Evolutionary conservation across 2,113 vertebrate species (phyloP), one percentile per base, ranked within the genome.

Genomic region (Plecturocebus donacophilus): DNA sequence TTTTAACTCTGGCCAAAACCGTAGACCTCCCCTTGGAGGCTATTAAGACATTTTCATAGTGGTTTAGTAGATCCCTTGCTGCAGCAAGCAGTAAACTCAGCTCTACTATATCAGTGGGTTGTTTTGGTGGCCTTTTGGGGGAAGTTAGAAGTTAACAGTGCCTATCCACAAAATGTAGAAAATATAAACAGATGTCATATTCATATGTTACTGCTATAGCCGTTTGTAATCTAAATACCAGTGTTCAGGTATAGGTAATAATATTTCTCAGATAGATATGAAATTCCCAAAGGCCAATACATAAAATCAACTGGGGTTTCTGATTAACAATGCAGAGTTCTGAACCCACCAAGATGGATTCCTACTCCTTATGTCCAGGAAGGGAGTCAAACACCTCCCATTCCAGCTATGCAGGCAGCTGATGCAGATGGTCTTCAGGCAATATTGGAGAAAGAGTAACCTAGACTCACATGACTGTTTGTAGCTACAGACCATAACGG

Each of bases 381-480:
- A 71, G 49, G 2, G 20, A 96, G 52, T 92, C 87, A 96, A 91
- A 80, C 64, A 61, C 94, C 92, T 85, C 64, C 42, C 66, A 3
- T 49, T 91, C 42, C 16, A 75, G 40, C 47, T n/a, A 30, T 49
- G 49, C 71, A 95, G 91, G 87, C 91, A 77, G 76, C 81, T 87
- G 54, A 56, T 47, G 25, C 91, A 68, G 64, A 81, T 86, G 87
- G 82, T 61, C 23, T n/a, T 75, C 61, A 89, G 27, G 80, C 4
- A 14, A 49, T 85, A 94, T 92, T 92, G 27, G 73, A 92, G 79
- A 95, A 95, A 95, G 49, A 76, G 47, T 54, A 40, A 89, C 68
- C 87, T 76, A 92, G 83, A 91, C 40, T n/a, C 77, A 96, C 87
- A 68, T 93, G 91, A 83, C 54, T 70, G 64, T 93, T 86, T 86